Conservation (phyloP, 2,797 vertebrate species). For the Lemur catta region DNA sequence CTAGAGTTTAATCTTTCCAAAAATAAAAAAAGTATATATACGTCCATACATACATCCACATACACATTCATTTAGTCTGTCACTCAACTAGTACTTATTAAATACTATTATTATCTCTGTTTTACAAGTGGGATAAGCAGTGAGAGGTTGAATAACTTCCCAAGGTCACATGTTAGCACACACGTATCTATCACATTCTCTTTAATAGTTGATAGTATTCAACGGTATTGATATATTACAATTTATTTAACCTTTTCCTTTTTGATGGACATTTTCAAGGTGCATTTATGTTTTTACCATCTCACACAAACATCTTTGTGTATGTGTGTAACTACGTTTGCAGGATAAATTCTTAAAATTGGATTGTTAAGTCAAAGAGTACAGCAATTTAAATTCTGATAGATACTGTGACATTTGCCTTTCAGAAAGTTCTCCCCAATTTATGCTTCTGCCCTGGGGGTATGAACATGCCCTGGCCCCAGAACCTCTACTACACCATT, state of each 20-base stretch:
- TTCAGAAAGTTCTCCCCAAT: not conserved
- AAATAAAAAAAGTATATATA: not conserved
- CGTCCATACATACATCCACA: not conserved
- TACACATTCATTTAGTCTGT: not conserved
- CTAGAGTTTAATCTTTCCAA: conserved; percentile 12
- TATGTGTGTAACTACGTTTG: not conserved
- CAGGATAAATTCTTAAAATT: conserved; percentile 28
- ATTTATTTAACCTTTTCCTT: not conserved
- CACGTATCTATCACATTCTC: not conserved
- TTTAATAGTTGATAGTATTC: not conserved
- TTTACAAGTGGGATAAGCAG: not conserved
- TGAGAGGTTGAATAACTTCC: not conserved
- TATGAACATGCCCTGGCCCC: not conserved
- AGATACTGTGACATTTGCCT: not conserved
- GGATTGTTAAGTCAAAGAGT: not conserved
- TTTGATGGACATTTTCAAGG: conserved; percentile 22
- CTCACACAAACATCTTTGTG: not conserved
- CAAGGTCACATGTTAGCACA: not conserved
- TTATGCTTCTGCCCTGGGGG: not conserved
- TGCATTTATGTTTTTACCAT: not conserved
- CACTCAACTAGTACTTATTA: not conserved
- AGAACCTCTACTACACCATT: not conserved
- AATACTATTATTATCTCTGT: not conserved
- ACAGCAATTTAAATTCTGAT: conserved; percentile 10
- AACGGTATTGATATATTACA: not conserved